A percentile compares a stretch with the other conserved stretches of the same genome.
phyloP scores from a whole-genome alignment of 2,113 vertebrate genomes.

The Verasper variegatus region DNA sequence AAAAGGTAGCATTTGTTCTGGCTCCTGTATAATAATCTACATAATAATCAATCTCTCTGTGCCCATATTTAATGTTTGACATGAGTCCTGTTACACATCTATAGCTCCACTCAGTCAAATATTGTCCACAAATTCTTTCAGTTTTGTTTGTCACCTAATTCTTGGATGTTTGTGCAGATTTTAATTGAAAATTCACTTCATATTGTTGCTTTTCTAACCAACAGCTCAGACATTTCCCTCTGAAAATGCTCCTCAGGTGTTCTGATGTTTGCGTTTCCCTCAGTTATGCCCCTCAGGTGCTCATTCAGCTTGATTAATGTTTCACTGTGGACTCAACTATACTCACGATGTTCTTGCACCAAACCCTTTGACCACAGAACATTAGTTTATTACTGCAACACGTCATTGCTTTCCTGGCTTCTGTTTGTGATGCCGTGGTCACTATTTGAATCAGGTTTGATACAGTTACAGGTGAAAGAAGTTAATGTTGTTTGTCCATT shows the following conservation, averaged over 20 bases:
- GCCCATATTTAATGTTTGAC: slow-evolving; percentile 67
- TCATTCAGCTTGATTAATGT: slow-evolving; percentile 60
- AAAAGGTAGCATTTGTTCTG: background rate
- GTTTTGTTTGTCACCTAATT: background rate
- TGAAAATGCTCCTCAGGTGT: background rate
- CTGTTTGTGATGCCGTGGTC: slow-evolving; percentile 16
- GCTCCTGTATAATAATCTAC: background rate
- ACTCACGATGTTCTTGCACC: slow-evolving; percentile 2
- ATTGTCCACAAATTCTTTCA: slow-evolving; percentile 30
- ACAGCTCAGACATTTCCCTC: background rate
- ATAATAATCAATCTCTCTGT: slow-evolving; percentile 18
- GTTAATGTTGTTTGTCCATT: background rate
- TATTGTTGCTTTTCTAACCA: background rate
- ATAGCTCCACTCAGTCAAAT: slow-evolving; percentile 47
- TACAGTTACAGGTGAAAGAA: background rate
- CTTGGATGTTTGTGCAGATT: background rate
- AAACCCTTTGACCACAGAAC: slow-evolving; percentile 26
- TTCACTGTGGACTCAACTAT: slow-evolving; percentile 37
- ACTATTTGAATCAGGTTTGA: slow-evolving; percentile 34
- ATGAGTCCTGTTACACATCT: slow-evolving; percentile 60
- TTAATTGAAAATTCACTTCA: background rate
- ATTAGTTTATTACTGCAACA: slow-evolving; percentile 54
- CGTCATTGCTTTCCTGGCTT: slow-evolving; percentile 23
- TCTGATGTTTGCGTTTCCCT: background rate
- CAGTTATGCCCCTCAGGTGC: slow-evolving; percentile 11